phyloP scores from a whole-genome alignment of 2,113 vertebrate species.

The Nansenia antarctica region DNA sequence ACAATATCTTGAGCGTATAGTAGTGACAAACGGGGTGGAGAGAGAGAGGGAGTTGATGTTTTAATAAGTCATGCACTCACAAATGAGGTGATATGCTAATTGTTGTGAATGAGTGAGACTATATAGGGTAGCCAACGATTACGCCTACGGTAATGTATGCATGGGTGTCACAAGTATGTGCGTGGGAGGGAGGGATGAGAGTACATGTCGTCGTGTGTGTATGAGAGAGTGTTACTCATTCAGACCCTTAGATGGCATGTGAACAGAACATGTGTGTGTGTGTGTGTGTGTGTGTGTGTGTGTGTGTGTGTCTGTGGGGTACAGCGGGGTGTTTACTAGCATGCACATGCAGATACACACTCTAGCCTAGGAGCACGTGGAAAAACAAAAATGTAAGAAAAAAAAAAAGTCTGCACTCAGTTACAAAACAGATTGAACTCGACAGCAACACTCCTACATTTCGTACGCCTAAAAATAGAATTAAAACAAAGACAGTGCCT shows the following conservation, averaged over 20 bases:
- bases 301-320: too few species aligned
- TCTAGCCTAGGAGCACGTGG: not conserved
- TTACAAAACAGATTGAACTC: not conserved
- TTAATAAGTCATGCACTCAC: not conserved
- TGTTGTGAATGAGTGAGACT: too few species aligned
- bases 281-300: too few species aligned
- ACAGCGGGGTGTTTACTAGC: not conserved
- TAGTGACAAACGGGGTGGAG: too few species aligned
- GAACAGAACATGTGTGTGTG: too few species aligned
- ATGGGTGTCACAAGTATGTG: not conserved
- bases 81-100: too few species aligned
- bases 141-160: not conserved
- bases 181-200: too few species aligned
- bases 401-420: not conserved
- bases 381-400: not conserved
- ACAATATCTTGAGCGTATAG: not conserved
- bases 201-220: too few species aligned
- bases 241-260: not conserved
- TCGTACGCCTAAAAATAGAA: not conserved
- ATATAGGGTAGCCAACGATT: too few species aligned
- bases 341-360: not conserved
- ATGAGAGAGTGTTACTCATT: conserved; percentile 15
- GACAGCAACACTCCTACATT: not conserved
- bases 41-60: not conserved
- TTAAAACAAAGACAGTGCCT: conserved; percentile 3